Percentiles rank a stretch among this genome's conserved stretches.
These are phyloP conservation scores for Phaetusa simplex DNA, from an alignment of 2,113 vertebrate genomes.

Conservation along the genomic window DNA sequence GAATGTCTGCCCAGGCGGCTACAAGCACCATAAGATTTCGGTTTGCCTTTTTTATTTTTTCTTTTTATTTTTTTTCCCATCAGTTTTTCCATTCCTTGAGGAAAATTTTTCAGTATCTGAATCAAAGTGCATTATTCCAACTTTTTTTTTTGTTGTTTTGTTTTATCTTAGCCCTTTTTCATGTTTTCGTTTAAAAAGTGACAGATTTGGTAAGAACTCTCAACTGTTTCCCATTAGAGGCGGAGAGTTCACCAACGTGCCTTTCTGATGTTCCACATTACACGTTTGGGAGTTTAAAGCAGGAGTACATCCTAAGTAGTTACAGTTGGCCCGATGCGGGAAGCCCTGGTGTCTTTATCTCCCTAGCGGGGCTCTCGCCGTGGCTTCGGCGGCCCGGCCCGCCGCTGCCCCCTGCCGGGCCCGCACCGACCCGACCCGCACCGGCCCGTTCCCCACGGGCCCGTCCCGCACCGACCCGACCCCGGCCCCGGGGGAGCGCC, in stretches of 20 bases:
- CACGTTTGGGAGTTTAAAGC: not conserved
- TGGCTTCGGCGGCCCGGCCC: not conserved
- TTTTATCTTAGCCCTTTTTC: conserved; percentile 62
- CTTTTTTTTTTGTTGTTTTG: conserved; percentile 8
- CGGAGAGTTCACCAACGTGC: conserved; percentile 22
- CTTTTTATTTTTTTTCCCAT: not conserved
- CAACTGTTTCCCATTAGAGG: conserved; percentile 74
- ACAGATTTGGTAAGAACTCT: conserved; percentile 29
- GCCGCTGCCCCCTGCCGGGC: conserved; percentile 5
- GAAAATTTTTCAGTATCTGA: conserved; percentile 70
- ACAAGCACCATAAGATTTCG: conserved; percentile 35
- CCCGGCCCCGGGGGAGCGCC: too few species aligned
- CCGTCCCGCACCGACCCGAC: too few species aligned
- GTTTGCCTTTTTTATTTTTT: not conserved
- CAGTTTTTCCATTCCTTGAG: conserved; percentile 70
- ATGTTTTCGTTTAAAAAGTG: conserved; percentile 63
- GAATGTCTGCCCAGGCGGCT: conserved; percentile 44
- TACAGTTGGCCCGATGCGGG: conserved; percentile 3
- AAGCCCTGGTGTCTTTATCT: not conserved
- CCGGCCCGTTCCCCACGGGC: too few species aligned
- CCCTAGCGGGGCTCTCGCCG: not conserved
- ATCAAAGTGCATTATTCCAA: conserved; percentile 67
- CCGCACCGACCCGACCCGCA: not conserved
- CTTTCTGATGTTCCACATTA: conserved; percentile 61
- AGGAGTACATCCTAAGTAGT: not conserved